These are phyloP conservation scores for Malthinus flaveolus DNA, from an alignment of 2,888 invertebrate genomes.

Conservation along the genomic window DNA sequence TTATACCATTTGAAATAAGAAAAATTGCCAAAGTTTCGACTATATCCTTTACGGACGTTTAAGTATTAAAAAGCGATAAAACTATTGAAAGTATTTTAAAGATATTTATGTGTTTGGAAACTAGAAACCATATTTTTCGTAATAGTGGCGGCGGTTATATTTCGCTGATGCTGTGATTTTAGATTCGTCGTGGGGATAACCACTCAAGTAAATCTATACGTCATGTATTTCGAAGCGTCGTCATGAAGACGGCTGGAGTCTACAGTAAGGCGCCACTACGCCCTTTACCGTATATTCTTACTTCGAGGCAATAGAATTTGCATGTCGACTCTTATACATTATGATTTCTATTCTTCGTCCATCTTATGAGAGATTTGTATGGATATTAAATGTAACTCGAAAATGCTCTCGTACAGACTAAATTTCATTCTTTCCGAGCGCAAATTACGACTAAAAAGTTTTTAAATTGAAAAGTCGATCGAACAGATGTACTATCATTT, in stretches of 20 bases:
- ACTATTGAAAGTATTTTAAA: constrained; percentile 7
- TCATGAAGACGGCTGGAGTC: constrained; percentile 33
- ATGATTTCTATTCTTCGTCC: no score
- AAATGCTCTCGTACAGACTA: no score
- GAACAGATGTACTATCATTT: no score
- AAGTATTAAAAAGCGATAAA: constrained; percentile 10
- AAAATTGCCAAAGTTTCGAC: not conserved
- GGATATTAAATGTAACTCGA: no score
- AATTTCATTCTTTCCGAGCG: no score
- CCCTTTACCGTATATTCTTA: constrained; percentile 14
- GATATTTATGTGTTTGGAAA: constrained; percentile 16
- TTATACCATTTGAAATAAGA: no score
- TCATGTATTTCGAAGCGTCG: constrained; percentile 32
- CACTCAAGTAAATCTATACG: constrained; percentile 28
- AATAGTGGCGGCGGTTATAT: constrained; percentile 5
- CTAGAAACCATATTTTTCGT: constrained; percentile 8
- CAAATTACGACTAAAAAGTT: no score
- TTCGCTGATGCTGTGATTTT: constrained; percentile 25
- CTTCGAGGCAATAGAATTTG: constrained; percentile 1
- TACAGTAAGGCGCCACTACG: constrained; percentile 27
- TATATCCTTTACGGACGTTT: not conserved
- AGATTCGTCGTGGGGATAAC: constrained; percentile 25
- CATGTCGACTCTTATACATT: not conserved
- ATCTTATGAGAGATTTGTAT: no score
- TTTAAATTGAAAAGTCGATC: no score